Evolutionary conservation across 2,888 invertebrate species (phyloP), one percentile per base, ranked within the genome.

Genomic region (Apodemia duryi): DNA sequence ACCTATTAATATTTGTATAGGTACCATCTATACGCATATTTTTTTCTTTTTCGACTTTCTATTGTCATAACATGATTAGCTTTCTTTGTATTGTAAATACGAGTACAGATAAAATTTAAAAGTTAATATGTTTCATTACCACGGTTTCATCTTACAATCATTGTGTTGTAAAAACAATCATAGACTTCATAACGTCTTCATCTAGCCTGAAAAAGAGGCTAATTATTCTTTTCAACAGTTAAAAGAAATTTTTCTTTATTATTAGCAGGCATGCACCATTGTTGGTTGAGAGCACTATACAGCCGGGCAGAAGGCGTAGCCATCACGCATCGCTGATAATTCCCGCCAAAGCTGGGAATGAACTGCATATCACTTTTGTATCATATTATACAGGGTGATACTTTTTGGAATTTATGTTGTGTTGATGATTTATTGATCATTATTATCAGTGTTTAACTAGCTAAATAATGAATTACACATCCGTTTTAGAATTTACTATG

Each of bases 241-340:
- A 60, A 60, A 60, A 60, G 57, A 60, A 60, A 60, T 35, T 13
- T 60, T 60, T 60, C 57, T 60, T 60, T 60, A 60, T 32, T 60
- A 57, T 57, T 65, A 70, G 57, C 68, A 69, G 67, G 67, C 69
- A 70, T 68, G 66, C 68, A 66, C 69, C 66, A 71, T 71, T 71
- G 71, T 71, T 69, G 65, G 66, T 57, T 38, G 49, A 52, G 63
- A 64, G 52, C 63, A 62, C 65, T 66, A 63, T 65, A 70, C 71
- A 71, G 49, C 29, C 32, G 69, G 69, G 69, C 67, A 64, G 43
- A 51, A 49, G 68, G 62, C 66, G 66, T 65, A 62, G 71, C 71
- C 73, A 72, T 74, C 76, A 83, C 80, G 81, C 83, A 78, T 84
- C 84, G 79, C 73, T 78, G 80, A 76, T 81, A 78, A 82, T 82